phyloP scores from a whole-genome alignment of 1,140 invertebrate genomes.

The Apis laboriosa region DNA sequence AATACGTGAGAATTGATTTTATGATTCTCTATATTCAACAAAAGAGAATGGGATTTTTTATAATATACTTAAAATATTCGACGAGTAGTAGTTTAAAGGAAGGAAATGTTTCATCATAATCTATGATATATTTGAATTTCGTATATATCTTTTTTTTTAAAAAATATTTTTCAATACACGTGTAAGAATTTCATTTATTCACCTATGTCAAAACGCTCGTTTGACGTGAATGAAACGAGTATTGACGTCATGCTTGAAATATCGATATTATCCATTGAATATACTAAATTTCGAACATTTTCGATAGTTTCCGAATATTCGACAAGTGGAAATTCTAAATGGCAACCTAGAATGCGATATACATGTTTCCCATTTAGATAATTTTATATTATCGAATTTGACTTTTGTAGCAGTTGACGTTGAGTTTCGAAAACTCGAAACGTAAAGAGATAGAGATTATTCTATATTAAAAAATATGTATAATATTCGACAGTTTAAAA shows the following conservation, averaged over 20 bases:
- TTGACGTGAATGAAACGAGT: not conserved
- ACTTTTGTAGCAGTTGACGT: not conserved
- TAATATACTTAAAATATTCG: not conserved
- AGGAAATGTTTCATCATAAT: not conserved
- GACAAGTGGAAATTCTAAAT: not conserved
- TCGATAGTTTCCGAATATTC: not conserved
- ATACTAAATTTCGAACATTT: not conserved
- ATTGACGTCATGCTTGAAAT: not conserved
- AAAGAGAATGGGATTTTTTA: too few relatives aligned
- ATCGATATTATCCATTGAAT: slow-evolving; percentile 8
- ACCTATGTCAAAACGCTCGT: not conserved
- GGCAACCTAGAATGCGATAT: not conserved
- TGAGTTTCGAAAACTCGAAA: not conserved
- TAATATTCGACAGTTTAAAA: too few relatives aligned
- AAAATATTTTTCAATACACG: not conserved
- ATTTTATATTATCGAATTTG: not conserved
- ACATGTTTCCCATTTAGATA: not conserved
- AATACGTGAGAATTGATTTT: too few relatives aligned
- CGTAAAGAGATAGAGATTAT: too few relatives aligned
- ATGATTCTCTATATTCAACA: not conserved
- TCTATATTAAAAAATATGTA: too few relatives aligned
- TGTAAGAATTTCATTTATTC: not conserved
- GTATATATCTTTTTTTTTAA: not conserved
- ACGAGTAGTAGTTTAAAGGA: not conserved
- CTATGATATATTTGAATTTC: not conserved